Percentiles rank a stretch among this genome's conserved stretches.
Evolutionary conservation across 2,888 invertebrate genomes (phyloP).

Genomic region (Harmothoe impar): DNA sequence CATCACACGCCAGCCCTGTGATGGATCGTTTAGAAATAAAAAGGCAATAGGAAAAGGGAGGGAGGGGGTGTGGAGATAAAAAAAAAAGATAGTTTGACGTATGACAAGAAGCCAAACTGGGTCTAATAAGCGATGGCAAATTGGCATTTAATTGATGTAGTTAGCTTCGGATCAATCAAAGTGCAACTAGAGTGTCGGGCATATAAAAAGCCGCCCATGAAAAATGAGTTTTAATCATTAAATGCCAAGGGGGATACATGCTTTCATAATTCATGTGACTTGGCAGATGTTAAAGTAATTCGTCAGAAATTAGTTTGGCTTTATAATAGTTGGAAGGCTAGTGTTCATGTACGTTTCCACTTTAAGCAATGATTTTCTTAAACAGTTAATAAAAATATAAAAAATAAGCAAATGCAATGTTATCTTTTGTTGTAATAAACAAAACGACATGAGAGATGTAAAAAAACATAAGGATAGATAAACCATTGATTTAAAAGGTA

Average conservation of each 20-base stretch:
- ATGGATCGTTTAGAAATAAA: background rate
- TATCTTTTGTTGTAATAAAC: no score
- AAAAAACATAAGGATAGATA: no score
- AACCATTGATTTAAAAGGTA: no score
- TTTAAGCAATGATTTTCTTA: no score
- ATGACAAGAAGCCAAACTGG: slow-evolving; percentile 15
- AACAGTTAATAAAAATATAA: no score
- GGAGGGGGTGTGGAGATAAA: background rate
- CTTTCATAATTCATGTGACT: background rate
- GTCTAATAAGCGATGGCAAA: slow-evolving; percentile 24
- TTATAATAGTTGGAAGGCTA: no score
- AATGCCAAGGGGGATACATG: background rate
- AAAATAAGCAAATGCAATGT: no score
- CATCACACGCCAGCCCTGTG: background rate
- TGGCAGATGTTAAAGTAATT: no score
- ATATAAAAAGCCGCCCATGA: background rate
- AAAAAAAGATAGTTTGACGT: background rate
- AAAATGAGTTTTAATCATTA: slow-evolving; percentile 25
- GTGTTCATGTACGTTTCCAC: no score
- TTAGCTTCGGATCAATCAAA: background rate
- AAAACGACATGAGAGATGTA: no score
- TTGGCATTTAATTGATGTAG: slow-evolving; percentile 52
- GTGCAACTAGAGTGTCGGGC: background rate
- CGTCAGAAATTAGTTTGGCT: no score
- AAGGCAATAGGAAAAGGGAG: no score